phyloP scores from a whole-genome alignment of 2,113 vertebrate genomes.

The Noturus placidus region DNA sequence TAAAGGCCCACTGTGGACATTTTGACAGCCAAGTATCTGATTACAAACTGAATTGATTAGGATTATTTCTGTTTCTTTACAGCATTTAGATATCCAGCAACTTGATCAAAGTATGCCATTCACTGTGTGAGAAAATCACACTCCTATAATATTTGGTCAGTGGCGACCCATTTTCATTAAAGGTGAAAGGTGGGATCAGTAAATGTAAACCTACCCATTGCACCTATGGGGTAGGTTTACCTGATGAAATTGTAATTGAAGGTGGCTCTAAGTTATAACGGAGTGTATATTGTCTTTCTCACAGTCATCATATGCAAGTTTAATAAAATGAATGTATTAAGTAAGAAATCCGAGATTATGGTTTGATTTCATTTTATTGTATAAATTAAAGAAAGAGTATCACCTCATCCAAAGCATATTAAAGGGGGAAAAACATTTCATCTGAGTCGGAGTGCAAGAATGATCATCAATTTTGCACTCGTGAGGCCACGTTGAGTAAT shows the following conservation, averaged over 20 bases:
- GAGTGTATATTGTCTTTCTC: background rate
- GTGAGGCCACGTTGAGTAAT: background rate
- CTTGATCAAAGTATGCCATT: background rate
- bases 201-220: background rate
- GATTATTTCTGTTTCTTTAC: background rate
- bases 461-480: background rate
- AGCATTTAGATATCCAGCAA: background rate
- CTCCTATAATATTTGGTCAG: background rate
- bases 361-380: background rate
- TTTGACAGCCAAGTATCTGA: background rate
- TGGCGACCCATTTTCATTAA: background rate
- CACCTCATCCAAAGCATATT: background rate
- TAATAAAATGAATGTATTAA: background rate
- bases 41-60: background rate
- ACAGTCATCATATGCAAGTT: background rate
- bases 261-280: background rate
- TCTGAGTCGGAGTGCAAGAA: background rate
- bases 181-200: background rate
- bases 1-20: background rate
- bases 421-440: no score
- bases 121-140: background rate
- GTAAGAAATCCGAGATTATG: background rate
- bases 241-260: background rate
- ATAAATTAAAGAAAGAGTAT: background rate
- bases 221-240: background rate